A percentile compares a stretch with the other conserved stretches of the same genome.
Conservation (phyloP, 2,113 vertebrate species). For the Apodemus speciosus region DNA sequence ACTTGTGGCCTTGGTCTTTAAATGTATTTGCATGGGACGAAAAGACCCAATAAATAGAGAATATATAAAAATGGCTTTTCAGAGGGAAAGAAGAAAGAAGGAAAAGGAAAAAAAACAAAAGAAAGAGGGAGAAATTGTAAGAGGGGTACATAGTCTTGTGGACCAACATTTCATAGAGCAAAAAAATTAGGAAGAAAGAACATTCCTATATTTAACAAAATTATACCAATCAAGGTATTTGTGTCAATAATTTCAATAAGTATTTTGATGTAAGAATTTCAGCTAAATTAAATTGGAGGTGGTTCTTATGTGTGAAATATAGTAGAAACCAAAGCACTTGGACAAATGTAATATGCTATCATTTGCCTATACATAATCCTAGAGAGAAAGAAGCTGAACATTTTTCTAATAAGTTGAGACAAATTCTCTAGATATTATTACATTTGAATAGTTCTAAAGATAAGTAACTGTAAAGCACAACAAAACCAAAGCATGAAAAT, state of each 20-base stretch:
- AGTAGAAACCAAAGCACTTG: neutral
- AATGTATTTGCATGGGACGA: neutral
- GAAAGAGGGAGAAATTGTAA: neutral
- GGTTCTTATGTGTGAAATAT: neutral
- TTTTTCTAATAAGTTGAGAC: neutral
- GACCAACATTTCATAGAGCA: no score
- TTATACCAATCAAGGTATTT: neutral
- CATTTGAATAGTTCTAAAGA: neutral
- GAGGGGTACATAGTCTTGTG: neutral
- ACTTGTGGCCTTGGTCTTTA: neutral
- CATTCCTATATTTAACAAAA: neutral
- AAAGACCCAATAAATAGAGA: neutral
- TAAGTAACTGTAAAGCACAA: neutral
- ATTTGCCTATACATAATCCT: neutral
- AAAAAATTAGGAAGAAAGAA: neutral
- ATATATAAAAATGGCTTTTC: neutral
- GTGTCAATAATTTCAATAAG: neutral
- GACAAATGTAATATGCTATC: neutral
- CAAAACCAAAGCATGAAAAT: neutral
- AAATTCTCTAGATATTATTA: neutral
- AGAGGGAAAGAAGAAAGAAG: neutral
- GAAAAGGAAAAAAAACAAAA: no score
- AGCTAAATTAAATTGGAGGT: neutral
- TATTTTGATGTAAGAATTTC: neutral
- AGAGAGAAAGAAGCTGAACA: neutral